Percentiles rank a stretch among this genome's conserved stretches.
phyloP scores from a whole-genome alignment of 2,888 invertebrate species.

The Drosophila yooni region DNA sequence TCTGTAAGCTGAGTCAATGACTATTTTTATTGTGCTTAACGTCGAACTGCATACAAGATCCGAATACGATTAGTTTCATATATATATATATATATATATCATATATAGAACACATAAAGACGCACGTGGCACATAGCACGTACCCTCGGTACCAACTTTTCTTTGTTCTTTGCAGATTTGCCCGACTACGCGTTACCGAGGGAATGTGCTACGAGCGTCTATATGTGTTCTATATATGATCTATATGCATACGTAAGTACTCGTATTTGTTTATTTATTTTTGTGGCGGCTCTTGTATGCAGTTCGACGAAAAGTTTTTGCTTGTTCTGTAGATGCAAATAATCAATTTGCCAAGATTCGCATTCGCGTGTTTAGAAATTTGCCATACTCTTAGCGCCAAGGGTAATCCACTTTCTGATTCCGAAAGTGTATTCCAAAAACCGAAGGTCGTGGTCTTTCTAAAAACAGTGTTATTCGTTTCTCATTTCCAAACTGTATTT shows the following conservation, averaged over 20 bases:
- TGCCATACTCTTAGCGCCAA: rapidly evolving
- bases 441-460: too few relatives aligned
- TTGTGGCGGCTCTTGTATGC: conserved; percentile 23
- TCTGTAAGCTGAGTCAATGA: not conserved
- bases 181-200: too few relatives aligned
- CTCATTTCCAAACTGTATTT: too few relatives aligned
- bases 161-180: not conserved
- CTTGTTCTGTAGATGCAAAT: conserved; percentile 22
- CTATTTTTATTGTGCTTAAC: not conserved
- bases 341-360: conserved; percentile 6
- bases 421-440: too few relatives aligned
- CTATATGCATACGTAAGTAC: not conserved
- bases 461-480: too few relatives aligned
- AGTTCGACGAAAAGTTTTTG: conserved; percentile 27
- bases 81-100: not conserved
- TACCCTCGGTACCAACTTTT: too few relatives aligned
- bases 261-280: conserved; percentile 9
- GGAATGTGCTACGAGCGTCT: not conserved
- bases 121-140: too few relatives aligned
- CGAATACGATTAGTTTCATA: not conserved
- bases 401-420: not conserved
- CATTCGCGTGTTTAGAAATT: not conserved
- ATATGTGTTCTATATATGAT: conserved; percentile 5
- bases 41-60: conserved; percentile 26
- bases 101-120: too few relatives aligned